Percentiles rank a stretch among this genome's conserved stretches.
These are phyloP conservation scores for Ptychochromis oligacanthus DNA, from an alignment of 2,113 vertebrate species.

Conservation along the genomic window DNA sequence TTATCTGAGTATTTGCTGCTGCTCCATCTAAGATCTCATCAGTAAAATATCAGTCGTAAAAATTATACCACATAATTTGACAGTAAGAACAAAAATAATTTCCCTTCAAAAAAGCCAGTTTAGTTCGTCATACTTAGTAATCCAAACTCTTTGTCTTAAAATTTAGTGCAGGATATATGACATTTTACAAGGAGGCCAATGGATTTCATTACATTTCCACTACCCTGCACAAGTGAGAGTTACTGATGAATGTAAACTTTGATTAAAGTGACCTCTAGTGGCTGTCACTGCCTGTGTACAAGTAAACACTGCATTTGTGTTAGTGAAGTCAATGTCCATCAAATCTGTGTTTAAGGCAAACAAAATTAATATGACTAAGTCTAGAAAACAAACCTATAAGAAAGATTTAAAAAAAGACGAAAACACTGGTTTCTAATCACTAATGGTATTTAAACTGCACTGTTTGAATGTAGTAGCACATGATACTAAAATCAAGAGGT, in stretches of 20 bases:
- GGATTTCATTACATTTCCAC: too few relatives aligned
- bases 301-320: not conserved
- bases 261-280: slow-evolving; percentile 22
- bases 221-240: too few relatives aligned
- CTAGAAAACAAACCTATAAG: not conserved
- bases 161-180: not conserved
- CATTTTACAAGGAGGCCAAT: not conserved
- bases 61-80: too few relatives aligned
- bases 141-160: not conserved
- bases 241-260: not conserved
- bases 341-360: not conserved
- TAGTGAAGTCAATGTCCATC: not conserved
- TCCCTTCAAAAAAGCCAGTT: too few relatives aligned
- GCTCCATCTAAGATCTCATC: not conserved
- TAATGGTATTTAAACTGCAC: not conserved
- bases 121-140: not conserved
- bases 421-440: not conserved
- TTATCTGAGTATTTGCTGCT: not conserved
- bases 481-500: not conserved
- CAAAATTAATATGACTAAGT: not conserved
- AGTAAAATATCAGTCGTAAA: too few relatives aligned
- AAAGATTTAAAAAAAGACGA: not conserved
- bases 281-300: not conserved
- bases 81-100: too few relatives aligned
- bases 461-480: not conserved